These are phyloP conservation scores for Apodemia zela DNA, from an alignment of 2,888 invertebrate genomes.

Conservation along the genomic window DNA sequence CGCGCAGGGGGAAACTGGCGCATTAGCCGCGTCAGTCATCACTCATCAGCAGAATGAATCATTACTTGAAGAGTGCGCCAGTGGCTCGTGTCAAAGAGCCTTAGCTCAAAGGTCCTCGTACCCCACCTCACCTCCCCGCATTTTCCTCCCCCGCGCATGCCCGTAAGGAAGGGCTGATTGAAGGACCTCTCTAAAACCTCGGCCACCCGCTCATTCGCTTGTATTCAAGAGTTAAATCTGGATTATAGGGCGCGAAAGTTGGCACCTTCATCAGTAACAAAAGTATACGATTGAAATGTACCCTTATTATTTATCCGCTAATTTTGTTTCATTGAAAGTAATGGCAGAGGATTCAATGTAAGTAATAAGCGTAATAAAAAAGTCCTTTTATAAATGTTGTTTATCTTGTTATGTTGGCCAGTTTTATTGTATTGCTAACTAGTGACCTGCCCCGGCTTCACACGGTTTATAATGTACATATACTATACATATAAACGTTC, in stretches of 20 bases:
- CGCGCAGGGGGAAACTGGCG: conserved; percentile 53
- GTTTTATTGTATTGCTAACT: neutral
- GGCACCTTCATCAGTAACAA: conserved; percentile 69
- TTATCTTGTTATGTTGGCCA: neutral
- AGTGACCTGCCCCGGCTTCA: too few species aligned
- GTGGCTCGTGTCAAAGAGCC: conserved; percentile 79
- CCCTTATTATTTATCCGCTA: neutral
- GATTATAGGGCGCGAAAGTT: conserved; percentile 77
- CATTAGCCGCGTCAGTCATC: conserved; percentile 78
- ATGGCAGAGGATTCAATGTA: neutral
- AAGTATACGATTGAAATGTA: conserved; percentile 47
- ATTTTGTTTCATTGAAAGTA: conserved; percentile 3
- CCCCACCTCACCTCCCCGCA: conserved; percentile 34
- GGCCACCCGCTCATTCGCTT: conserved; percentile 76
- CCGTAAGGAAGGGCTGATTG: conserved; percentile 75
- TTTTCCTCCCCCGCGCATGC: conserved; percentile 47
- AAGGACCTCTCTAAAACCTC: conserved; percentile 78
- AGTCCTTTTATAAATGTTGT: neutral
- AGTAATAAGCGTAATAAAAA: neutral
- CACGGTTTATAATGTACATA: too few species aligned
- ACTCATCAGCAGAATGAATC: conserved; percentile 79
- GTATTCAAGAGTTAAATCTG: conserved; percentile 76
- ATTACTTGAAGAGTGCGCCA: conserved; percentile 79
- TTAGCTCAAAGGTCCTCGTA: conserved; percentile 75
- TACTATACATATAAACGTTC: too few species aligned